phyloP scores from a whole-genome alignment of 2,888 invertebrate species.

The Torymus auratus region DNA sequence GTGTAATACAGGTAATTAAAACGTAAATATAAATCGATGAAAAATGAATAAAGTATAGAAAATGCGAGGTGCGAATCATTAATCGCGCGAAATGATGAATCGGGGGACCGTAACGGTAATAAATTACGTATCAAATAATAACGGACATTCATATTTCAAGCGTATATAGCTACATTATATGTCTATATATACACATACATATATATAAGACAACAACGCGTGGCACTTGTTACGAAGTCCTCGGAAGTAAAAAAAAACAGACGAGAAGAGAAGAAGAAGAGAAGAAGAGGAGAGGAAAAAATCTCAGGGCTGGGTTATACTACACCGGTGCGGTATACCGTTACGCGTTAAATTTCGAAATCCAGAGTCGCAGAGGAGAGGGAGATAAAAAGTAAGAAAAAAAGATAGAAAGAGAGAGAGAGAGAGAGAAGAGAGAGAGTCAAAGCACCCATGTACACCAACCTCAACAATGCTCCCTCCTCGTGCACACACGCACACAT shows the following conservation, averaged over 20 bases:
- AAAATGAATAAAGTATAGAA: conserved; percentile 20
- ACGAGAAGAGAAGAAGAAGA: neutral
- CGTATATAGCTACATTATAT: neutral
- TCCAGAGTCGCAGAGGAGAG: conserved; percentile 2
- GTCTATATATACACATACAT: too few species aligned
- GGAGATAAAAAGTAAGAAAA: neutral
- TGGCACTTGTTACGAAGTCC: conserved; percentile 21
- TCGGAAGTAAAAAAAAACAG: neutral
- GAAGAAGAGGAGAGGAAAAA: conserved; percentile 12
- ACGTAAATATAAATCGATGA: too few species aligned
- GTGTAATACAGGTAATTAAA: too few species aligned
- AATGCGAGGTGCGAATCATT: conserved; percentile 1
- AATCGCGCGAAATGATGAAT: conserved; percentile 26
- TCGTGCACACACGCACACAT: neutral
- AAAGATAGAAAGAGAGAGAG: conserved; percentile 13
- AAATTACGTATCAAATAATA: conserved; percentile 41
- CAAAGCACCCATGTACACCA: conserved; percentile 18
- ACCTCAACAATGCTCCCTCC: conserved; percentile 31
- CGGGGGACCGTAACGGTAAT: conserved; percentile 27
- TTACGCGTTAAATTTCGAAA: conserved; percentile 45
- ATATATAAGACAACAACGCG: conserved; percentile 13
- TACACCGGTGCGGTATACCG: conserved; percentile 29
- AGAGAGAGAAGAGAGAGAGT: conserved; percentile 15
- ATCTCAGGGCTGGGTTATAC: conserved; percentile 37
- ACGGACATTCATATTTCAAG: conserved; percentile 10